These are phyloP conservation scores for Sialia sialis DNA, from an alignment of 2,113 vertebrate species.

Conservation along the genomic window DNA sequence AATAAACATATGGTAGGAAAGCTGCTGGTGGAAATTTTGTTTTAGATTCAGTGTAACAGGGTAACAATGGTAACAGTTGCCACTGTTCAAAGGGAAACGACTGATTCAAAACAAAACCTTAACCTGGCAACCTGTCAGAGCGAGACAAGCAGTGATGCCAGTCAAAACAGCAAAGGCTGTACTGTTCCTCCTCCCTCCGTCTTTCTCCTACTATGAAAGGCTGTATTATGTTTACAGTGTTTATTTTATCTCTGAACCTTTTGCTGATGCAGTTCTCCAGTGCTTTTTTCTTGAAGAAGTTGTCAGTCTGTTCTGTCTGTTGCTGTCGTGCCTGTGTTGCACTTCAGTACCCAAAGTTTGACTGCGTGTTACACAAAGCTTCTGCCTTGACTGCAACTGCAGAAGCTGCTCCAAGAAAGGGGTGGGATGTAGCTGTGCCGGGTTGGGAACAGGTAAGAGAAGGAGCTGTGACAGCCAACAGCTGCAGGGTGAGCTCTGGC, in stretches of 20 bases:
- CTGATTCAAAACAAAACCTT: constrained; percentile 62
- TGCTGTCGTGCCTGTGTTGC: not conserved
- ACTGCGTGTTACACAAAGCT: not conserved
- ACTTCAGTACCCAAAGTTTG: not conserved
- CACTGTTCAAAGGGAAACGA: constrained; percentile 57
- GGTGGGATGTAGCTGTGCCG: not conserved
- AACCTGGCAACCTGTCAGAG: constrained; percentile 61
- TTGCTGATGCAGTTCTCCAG: constrained; percentile 30
- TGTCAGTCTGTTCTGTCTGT: not conserved
- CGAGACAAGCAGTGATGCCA: constrained; percentile 41
- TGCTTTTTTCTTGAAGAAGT: constrained; percentile 7
- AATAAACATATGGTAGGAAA: constrained; percentile 63
- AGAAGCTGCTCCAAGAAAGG: not conserved
- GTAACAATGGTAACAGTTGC: constrained; percentile 66
- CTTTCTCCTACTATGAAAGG: constrained; percentile 61
- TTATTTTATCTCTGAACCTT: constrained; percentile 57
- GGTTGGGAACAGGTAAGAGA: not conserved
- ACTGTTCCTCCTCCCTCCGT: constrained; percentile 54
- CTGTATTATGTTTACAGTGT: constrained; percentile 63
- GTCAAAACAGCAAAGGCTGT: constrained; percentile 67
- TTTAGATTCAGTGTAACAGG: constrained; percentile 62
- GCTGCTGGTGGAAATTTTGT: constrained; percentile 59
- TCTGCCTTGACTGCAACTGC: not conserved
- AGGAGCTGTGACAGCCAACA: not conserved
- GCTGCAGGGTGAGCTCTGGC: not conserved